Percentiles rank a stretch among this genome's conserved stretches.
Evolutionary conservation across 1,140 invertebrate genomes (phyloP).

Genomic region (Tetraneura akinire): DNA sequence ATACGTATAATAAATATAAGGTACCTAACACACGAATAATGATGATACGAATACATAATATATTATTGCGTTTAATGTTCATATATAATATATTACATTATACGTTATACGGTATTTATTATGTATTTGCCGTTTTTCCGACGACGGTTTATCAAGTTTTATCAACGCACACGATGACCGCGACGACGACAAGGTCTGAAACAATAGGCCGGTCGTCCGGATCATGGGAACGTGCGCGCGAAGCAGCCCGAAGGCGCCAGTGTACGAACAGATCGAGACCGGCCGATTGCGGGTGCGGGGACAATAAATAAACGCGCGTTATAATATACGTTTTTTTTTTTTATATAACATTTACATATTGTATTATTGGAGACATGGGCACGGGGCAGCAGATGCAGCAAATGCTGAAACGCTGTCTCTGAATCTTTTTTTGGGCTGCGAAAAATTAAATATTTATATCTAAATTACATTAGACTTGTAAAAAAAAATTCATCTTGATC

Average conservation of each 20-base stretch:
- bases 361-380: too few relatives aligned
- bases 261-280: slow-evolving; percentile 31
- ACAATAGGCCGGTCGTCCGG: slow-evolving; percentile 4
- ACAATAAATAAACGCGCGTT: slow-evolving; percentile 43
- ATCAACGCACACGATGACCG: not conserved
- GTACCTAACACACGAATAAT: too few relatives aligned
- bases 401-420: too few relatives aligned
- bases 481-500: too few relatives aligned
- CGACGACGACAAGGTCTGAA: slow-evolving; percentile 15
- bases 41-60: too few relatives aligned
- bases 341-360: not conserved
- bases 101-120: not conserved
- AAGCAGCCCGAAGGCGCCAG: slow-evolving; percentile 25
- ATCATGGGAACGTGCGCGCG: not conserved
- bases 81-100: too few relatives aligned
- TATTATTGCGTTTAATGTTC: too few relatives aligned
- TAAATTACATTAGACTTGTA: too few relatives aligned
- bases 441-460: too few relatives aligned
- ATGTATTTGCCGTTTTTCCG: slow-evolving; percentile 16
- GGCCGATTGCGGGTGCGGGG: not conserved
- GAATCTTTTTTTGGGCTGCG: too few relatives aligned
- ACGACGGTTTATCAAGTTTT: not conserved
- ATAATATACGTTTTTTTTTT: not conserved
- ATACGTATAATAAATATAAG: too few relatives aligned
- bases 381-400: too few relatives aligned